Base-by-base conservation (phyloP, 2,113 vertebrate species). In the Stomatorhinus ivindoensis region DNA sequence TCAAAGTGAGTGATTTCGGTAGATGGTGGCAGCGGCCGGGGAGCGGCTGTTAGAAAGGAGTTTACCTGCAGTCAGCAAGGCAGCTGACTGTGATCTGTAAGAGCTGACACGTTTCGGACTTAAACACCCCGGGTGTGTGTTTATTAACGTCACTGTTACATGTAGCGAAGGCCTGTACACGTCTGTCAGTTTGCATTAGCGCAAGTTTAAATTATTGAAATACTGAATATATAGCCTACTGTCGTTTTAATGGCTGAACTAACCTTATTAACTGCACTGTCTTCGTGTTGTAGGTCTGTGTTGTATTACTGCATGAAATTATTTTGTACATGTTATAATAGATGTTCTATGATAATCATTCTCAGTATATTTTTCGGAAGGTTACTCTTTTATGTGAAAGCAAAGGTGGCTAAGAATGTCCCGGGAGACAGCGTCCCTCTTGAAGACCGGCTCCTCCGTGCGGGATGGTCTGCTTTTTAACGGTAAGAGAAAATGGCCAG, bases 371-470 rank as follows among this genome's bases (percentile, higher is more conserved):
- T 69, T 69, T 31, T 27, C 8, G 61, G 61, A 87, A 35, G 31
- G 46, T 53, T 50, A 51, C 48, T 87, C 10, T 76, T 39, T 53
- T 27, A 17, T 19, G 51, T 35, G 61, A n/a, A 94, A 95, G 94
- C 95, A 94, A 92, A 92, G 82, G 95, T 96, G 96, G 97, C 97
- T 96, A 97, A 69, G 61, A 69, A 99, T 99, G 98, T 99, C 98
- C 97, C 94, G 95, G 94, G 96, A 95, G 95, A 96, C 94, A 58
- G 96, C 96, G 92, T 95, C 94, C 91, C 92, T 95, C 93, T 94
- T 96, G 95, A 95, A 95, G 95, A 92, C 88, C 96, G 96, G 96
- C 96, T 96, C 92, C 94, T 91, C 95, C 93, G 82, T 96, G 96
- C 73, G 27, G 92, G 95, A 89, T n/a, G 95, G 93, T 92, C 90